These are phyloP conservation scores for Tipula confusa DNA, from an alignment of 2,888 invertebrate species.

Conservation along the genomic window DNA sequence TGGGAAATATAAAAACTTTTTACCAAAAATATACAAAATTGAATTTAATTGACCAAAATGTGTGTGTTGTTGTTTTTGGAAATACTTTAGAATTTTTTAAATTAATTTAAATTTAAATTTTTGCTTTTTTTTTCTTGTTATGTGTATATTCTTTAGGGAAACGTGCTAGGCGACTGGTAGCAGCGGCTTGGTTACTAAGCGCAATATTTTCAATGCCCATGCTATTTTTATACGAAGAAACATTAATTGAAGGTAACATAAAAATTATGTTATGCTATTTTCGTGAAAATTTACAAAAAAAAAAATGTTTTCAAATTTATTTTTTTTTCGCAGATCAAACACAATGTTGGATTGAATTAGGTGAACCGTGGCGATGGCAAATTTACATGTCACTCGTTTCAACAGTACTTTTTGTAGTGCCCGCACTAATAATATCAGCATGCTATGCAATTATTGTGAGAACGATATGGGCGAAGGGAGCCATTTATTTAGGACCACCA, in stretches of 20 bases:
- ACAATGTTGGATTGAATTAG: slow-evolving; percentile 88
- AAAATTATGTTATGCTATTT: neutral
- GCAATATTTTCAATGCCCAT: slow-evolving; percentile 78
- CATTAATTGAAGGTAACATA: slow-evolving; percentile 73
- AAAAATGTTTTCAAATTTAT: no score
- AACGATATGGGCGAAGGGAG: slow-evolving; percentile 82
- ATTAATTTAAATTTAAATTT: neutral
- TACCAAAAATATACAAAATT: neutral
- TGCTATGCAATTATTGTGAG: slow-evolving; percentile 88
- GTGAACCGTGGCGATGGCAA: slow-evolving; percentile 72
- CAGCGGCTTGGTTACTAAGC: slow-evolving; percentile 77
- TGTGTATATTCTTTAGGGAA: slow-evolving; percentile 62
- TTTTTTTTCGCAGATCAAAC: slow-evolving; percentile 52
- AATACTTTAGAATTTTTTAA: slow-evolving; percentile 29
- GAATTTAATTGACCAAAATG: neutral
- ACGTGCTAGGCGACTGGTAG: slow-evolving; percentile 72
- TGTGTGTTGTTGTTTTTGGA: slow-evolving; percentile 31
- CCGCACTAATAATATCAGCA: slow-evolving; percentile 80
- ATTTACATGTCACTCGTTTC: slow-evolving; percentile 84
- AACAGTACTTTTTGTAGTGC: slow-evolving; percentile 75
- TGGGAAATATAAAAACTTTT: neutral
- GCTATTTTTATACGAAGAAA: slow-evolving; percentile 75
- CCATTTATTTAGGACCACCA: slow-evolving; percentile 45
- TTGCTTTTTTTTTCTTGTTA: neutral
- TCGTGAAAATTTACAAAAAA: neutral